Evolutionary conservation across 1,140 invertebrate species (phyloP).

Genomic region (Orchesella cincta): DNA sequence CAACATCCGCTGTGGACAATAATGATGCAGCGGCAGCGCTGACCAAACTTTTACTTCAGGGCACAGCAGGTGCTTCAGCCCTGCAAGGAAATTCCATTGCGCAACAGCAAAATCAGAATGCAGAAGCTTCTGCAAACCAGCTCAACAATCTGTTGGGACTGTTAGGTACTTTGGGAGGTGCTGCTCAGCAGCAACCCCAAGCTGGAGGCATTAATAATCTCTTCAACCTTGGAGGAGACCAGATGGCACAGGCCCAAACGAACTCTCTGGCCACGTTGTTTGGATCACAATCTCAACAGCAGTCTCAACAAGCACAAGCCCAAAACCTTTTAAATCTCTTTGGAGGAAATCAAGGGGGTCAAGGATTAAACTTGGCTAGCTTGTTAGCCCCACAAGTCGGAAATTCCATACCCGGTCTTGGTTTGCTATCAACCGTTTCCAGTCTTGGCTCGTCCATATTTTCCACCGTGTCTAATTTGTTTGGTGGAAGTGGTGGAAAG

Average conservation of each 20-base stretch:
- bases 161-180: no score
- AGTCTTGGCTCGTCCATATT: constrained; percentile 35
- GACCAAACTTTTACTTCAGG: constrained; percentile 9
- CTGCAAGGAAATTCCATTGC: not conserved
- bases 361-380: constrained; percentile 7
- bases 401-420: constrained; percentile 32
- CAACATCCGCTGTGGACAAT: no score
- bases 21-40: not conserved
- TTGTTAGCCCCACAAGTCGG: not conserved
- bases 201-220: not conserved
- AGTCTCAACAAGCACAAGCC: not conserved
- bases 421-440: constrained; percentile 35
- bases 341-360: constrained; percentile 12
- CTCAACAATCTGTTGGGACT: not conserved
- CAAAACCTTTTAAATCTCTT: constrained; percentile 27
- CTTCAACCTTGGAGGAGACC: constrained; percentile 4
- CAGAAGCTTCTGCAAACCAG: not conserved
- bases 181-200: not conserved
- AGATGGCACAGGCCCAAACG: constrained; percentile 1
- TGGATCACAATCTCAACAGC: not conserved
- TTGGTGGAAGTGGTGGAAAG: constrained; percentile 44
- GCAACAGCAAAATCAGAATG: not conserved
- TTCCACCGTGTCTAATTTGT: constrained; percentile 31
- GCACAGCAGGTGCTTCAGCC: not conserved
- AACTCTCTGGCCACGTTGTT: not conserved